Evolutionary conservation across 1,140 invertebrate genomes (phyloP), one percentile per base, ranked within the genome.

Genomic region (Periplaneta americana): DNA sequence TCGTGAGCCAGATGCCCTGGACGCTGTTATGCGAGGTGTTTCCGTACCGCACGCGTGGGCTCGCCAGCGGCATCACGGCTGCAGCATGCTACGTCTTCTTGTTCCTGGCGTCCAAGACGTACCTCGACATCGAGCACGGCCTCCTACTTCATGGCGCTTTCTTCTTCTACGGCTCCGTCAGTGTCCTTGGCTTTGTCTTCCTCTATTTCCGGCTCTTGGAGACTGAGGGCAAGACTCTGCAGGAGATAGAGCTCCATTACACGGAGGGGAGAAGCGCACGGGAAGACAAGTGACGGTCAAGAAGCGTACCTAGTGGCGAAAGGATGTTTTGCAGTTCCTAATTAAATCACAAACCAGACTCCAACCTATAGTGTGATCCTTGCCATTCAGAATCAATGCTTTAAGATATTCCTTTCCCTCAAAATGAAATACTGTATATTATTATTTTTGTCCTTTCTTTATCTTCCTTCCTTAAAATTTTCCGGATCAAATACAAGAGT

Each of bases 61-160:
- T 88, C 34, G 91, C 92, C 4, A 91, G 91, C 85, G 91, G 91
- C 0, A 82, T 92, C 34, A 89, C 90, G 5, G 90, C 92, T 1
- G 90, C 91, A 11, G 87, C 89, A 37, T 91, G 90, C 83, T 93
- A 93, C 88, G 83, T 91, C 10, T 90, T 91, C 83, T 90, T 88
- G 1, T 94, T 94, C 84, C 84, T 93, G 18, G 89, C 91, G 0
- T 90, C 92, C 28, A 93, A 93, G 84, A 91, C 91, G 15, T 93
- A 93, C 84, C 88, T 93, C 1, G 89, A 90, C 22, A 84, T 91
- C 22, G 89, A 89, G 83, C 91, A 90, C 3, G 88, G 88, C 1
- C 94, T 94, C 84, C 93, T 90, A 83, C 88, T 78, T 2, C 76
- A 78, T 22, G 76, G 76, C 17, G 76, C 36, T 2, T 78, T 78